phyloP scores from a whole-genome alignment of 1,140 invertebrate genomes.

The Kradibia gibbosae region DNA sequence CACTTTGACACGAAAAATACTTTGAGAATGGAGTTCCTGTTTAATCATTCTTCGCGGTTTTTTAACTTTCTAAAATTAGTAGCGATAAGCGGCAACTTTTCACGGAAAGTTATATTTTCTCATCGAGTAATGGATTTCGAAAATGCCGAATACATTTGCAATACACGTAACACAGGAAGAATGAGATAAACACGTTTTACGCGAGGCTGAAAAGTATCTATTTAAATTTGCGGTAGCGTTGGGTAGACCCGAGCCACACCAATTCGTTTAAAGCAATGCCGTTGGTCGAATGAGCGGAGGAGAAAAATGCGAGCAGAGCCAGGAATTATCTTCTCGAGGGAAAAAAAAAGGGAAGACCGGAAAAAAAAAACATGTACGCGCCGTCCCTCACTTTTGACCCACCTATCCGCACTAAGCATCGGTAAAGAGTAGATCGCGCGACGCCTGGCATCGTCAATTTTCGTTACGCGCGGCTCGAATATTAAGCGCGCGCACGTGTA shows the following conservation, averaged over 20 bases:
- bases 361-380: background rate
- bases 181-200: too few species aligned
- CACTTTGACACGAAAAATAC: too few species aligned
- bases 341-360: background rate
- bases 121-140: too few species aligned
- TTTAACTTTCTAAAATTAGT: too few species aligned
- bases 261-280: background rate
- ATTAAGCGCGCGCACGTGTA: slow-evolving; percentile 30
- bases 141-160: too few species aligned
- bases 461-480: slow-evolving; percentile 14
- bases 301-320: background rate
- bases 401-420: background rate
- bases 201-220: too few species aligned
- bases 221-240: too few species aligned
- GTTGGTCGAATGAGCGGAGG: background rate
- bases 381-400: slow-evolving; percentile 10
- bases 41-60: too few species aligned
- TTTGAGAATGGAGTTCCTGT: too few species aligned
- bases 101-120: too few species aligned
- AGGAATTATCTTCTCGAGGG: background rate
- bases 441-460: background rate
- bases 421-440: background rate
- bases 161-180: too few species aligned
- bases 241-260: background rate
- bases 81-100: too few species aligned